These are phyloP conservation scores for Amazona vittata DNA, from an alignment of 2,113 vertebrate genomes.

Conservation along the genomic window DNA sequence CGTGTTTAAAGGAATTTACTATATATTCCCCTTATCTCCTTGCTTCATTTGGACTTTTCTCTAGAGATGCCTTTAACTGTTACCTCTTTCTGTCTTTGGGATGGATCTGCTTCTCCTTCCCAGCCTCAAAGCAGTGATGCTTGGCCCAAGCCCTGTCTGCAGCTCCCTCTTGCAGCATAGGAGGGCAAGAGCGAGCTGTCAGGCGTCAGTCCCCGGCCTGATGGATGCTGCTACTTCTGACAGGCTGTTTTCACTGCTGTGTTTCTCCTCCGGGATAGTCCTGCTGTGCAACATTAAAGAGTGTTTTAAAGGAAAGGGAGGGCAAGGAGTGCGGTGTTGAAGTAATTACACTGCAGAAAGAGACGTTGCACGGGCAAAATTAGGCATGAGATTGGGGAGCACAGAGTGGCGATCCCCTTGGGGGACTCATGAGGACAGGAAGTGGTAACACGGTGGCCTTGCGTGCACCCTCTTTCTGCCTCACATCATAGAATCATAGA, in stretches of 20 bases:
- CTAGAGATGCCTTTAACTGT: background rate
- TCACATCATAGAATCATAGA: background rate
- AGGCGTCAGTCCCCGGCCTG: background rate
- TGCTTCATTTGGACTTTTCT: background rate
- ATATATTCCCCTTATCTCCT: background rate
- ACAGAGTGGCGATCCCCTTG: background rate
- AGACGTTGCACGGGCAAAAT: background rate
- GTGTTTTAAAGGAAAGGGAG: background rate
- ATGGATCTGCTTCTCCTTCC: background rate
- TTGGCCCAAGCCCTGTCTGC: background rate
- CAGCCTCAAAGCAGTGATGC: background rate
- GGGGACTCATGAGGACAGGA: background rate
- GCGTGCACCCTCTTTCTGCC: background rate
- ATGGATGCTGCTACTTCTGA: background rate
- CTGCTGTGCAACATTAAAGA: background rate
- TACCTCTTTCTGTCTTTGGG: background rate
- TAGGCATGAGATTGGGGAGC: background rate
- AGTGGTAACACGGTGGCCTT: rapidly evolving
- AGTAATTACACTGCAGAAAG: background rate
- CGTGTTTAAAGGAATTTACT: background rate
- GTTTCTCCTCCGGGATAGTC: background rate
- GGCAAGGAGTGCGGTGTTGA: background rate
- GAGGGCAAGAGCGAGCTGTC: slow-evolving; percentile 53
- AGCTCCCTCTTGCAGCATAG: slow-evolving; percentile 39
- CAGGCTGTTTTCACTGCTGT: background rate